These are phyloP conservation scores for Alosa sapidissima DNA, from an alignment of 2,797 vertebrate genomes.

Conservation along the genomic window DNA sequence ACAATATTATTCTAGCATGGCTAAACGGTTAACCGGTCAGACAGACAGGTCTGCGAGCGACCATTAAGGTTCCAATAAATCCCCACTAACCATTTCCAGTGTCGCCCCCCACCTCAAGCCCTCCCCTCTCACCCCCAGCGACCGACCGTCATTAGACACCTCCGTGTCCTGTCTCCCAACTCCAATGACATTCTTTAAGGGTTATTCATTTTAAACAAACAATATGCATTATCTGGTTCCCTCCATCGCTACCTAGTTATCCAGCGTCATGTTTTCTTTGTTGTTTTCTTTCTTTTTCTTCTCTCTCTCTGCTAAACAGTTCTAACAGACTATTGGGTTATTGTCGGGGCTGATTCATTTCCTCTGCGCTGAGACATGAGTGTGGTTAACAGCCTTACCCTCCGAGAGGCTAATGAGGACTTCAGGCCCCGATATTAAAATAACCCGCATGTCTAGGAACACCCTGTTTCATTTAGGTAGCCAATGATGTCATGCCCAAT, in stretches of 20 bases:
- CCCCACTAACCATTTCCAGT: not conserved
- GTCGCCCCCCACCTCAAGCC: not conserved
- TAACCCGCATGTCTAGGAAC: constrained; percentile 24
- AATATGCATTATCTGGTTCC: not conserved
- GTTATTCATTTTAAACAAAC: not conserved
- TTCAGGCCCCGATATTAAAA: constrained; percentile 27
- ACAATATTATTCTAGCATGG: constrained; percentile 38
- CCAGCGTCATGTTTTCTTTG: not conserved
- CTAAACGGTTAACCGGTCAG: constrained; percentile 42
- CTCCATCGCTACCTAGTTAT: not conserved
- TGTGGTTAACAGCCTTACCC: constrained; percentile 13
- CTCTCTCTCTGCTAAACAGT: not conserved
- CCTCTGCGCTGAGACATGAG: not conserved
- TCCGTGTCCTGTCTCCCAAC: not conserved
- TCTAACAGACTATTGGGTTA: not conserved
- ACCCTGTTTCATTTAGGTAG: constrained; percentile 33
- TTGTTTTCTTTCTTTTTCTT: not conserved
- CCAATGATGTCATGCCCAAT: constrained; percentile 42
- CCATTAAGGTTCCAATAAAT: constrained; percentile 17
- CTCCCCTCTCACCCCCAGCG: not conserved
- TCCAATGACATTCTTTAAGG: not conserved
- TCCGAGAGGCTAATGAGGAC: constrained; percentile 14
- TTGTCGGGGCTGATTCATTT: constrained; percentile 14
- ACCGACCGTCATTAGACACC: not conserved
- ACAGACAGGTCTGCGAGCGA: constrained; percentile 6